Conservation (phyloP, 2,888 invertebrate species). For the Plagodis pulveraria region DNA sequence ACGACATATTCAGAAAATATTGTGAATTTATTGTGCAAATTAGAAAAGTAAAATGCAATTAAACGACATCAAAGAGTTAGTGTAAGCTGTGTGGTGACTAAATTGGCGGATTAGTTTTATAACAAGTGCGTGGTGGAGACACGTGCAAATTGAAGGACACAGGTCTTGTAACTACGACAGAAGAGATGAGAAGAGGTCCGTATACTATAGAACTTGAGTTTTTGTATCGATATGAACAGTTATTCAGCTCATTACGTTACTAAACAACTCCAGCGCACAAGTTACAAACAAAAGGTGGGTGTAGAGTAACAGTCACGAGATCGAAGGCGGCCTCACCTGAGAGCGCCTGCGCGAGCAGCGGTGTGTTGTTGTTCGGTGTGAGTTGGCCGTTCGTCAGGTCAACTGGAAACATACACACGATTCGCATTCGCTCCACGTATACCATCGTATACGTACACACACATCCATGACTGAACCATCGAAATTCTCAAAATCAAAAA, state of each 20-base stretch:
- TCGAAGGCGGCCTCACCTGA: conserved; percentile 89
- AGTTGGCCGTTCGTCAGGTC: conserved; percentile 98
- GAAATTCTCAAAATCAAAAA: conserved; percentile 54
- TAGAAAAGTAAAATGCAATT: conserved; percentile 19
- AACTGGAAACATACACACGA: conserved; percentile 92
- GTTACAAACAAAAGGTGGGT: conserved; percentile 11
- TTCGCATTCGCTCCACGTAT: conserved; percentile 84
- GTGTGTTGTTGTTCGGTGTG: conserved; percentile 98
- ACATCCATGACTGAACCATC: conserved; percentile 83
- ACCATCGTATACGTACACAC: conserved; percentile 64
- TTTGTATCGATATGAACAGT: too few species aligned
- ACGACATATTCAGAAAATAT: conserved; percentile 22
- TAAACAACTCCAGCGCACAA: conserved; percentile 18
- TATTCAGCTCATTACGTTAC: background rate
- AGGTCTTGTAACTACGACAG: conserved; percentile 7
- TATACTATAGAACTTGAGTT: too few species aligned
- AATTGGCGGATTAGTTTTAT: conserved; percentile 9
- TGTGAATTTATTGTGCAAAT: conserved; percentile 19
- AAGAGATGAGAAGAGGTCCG: background rate
- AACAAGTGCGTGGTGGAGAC: conserved; percentile 12
- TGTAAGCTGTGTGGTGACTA: conserved; percentile 26
- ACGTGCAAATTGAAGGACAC: conserved; percentile 16
- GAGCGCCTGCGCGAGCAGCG: conserved; percentile 97
- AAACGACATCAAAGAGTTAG: conserved; percentile 26
- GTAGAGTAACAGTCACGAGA: conserved; percentile 47